These are phyloP conservation scores for Lonchura striata DNA, from an alignment of 2,113 vertebrate genomes.

Conservation along the genomic window DNA sequence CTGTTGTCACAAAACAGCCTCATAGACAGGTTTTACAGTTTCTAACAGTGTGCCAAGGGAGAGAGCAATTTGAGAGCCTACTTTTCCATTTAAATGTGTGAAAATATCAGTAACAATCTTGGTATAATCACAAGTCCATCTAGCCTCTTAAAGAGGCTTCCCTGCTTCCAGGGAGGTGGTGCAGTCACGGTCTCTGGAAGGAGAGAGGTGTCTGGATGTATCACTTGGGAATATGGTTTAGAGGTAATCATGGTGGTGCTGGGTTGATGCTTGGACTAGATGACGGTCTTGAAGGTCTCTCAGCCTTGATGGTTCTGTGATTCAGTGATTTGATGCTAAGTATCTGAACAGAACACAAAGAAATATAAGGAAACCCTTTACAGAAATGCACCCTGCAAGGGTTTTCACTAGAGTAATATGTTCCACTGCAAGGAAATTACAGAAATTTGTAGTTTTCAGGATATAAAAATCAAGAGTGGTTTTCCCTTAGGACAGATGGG, in stretches of 20 bases:
- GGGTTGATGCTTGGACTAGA: background rate
- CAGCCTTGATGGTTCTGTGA: background rate
- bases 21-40: background rate
- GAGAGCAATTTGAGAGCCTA: background rate
- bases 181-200: fast-evolving
- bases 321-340: background rate
- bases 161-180: background rate
- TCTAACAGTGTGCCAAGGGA: background rate
- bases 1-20: background rate
- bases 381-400: fast-evolving
- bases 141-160: background rate
- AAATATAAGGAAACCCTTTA: background rate
- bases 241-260: background rate
- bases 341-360: background rate
- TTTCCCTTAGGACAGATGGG: background rate
- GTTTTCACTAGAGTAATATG: background rate
- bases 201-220: background rate
- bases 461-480: background rate
- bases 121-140: background rate
- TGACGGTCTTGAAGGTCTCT: background rate
- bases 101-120: background rate
- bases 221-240: background rate
- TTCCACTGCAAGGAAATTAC: background rate
- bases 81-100: background rate
- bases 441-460: background rate